Conservation (phyloP, 2,888 invertebrate genomes). For the Caenorhabditis parvicauda region DNA sequence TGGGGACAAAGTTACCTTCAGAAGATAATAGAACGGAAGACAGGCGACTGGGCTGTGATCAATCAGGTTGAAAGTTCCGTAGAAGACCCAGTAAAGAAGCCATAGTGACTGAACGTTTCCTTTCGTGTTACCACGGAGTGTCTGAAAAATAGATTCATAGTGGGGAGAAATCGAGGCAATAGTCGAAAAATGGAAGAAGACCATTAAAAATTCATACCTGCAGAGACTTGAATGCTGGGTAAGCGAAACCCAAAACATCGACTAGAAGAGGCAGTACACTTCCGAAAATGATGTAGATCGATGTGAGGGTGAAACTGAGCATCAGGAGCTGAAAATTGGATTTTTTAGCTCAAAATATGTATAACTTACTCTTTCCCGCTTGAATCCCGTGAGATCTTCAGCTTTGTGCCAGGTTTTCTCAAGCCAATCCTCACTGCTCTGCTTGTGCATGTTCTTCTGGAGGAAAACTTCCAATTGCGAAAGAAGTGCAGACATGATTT, state of each 20-base stretch:
- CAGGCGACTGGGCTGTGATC: neutral
- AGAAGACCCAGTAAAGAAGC: neutral
- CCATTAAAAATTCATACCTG: no score
- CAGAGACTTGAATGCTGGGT: neutral
- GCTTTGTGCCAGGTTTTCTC: neutral
- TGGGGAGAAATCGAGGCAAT: no score
- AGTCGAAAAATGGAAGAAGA: no score
- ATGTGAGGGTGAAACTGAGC: neutral
- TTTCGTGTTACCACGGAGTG: no score
- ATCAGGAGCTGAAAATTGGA: neutral
- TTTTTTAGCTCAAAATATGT: neutral
- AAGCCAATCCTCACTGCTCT: neutral
- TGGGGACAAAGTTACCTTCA: conserved; percentile 1
- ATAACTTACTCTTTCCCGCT: neutral
- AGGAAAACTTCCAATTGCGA: neutral
- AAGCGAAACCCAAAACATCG: neutral
- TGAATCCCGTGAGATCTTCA: neutral
- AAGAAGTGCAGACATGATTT: neutral
- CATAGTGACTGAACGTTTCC: neutral
- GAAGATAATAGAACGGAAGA: neutral
- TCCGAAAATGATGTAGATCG: neutral
- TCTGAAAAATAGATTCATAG: no score
- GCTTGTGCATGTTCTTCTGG: neutral
- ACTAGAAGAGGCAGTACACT: neutral
- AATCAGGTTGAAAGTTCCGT: neutral